phyloP scores from a whole-genome alignment of 2,888 invertebrate genomes.

The Patella pellucida region DNA sequence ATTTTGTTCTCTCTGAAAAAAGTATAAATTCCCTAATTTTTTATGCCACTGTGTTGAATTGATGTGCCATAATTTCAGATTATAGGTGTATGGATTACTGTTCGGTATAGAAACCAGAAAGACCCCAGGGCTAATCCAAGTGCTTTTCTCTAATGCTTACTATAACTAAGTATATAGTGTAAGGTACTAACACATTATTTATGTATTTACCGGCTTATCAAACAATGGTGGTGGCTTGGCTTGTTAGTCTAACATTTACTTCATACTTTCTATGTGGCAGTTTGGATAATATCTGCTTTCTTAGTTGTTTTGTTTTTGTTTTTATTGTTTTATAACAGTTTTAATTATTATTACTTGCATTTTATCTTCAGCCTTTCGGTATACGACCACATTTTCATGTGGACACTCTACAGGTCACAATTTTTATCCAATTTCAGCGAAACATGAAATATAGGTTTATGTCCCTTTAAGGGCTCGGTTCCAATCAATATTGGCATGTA shows the following conservation, averaged over 20 bases:
- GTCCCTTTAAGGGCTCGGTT: too few species aligned
- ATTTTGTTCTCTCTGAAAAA: not conserved
- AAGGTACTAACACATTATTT: conserved; percentile 6
- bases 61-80: conserved; percentile 79
- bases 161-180: not conserved
- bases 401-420: too few species aligned
- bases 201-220: not conserved
- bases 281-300: too few species aligned
- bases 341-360: too few species aligned
- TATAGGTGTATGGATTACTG: conserved; percentile 95
- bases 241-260: not conserved
- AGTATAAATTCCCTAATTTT: not conserved
- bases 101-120: conserved; percentile 97
- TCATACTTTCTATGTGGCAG: too few species aligned
- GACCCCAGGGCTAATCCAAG: conserved; percentile 96
- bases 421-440: too few species aligned
- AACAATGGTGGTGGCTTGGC: not conserved
- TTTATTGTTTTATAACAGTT: too few species aligned
- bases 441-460: too few species aligned
- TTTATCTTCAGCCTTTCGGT: too few species aligned
- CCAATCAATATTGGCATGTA: too few species aligned
- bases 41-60: not conserved
- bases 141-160: conserved; percentile 87
- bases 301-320: too few species aligned
- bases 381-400: too few species aligned